These are phyloP conservation scores for Acipenser oxyrinchus DNA, from an alignment of 2,797 vertebrate species.

Conservation along the genomic window DNA sequence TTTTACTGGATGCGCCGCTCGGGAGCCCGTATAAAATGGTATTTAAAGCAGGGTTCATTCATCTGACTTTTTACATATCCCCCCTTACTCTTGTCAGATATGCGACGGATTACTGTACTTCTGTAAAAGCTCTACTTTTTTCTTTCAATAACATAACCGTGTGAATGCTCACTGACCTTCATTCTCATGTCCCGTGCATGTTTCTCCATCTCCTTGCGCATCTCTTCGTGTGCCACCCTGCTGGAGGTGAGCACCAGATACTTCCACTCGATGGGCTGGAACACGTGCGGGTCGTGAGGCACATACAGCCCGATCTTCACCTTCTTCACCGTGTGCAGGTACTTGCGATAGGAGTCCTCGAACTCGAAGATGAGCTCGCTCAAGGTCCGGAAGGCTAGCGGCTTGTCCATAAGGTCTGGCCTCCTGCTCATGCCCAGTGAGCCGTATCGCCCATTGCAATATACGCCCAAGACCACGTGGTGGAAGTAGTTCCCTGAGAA, in stretches of 20 bases:
- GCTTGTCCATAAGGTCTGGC: constrained; percentile 90
- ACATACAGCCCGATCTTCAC: constrained; percentile 91
- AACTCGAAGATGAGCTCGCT: constrained; percentile 93
- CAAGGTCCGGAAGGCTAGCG: constrained; percentile 80
- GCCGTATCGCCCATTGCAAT: constrained; percentile 84
- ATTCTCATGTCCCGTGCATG: constrained; percentile 92
- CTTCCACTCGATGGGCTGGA: constrained; percentile 93
- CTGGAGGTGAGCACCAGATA: constrained; percentile 81
- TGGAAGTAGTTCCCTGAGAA: constrained; percentile 94
- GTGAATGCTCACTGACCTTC: constrained; percentile 63
- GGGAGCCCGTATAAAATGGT: no score
- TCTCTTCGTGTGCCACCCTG: constrained; percentile 74
- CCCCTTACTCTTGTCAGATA: no score
- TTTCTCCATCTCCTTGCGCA: constrained; percentile 90
- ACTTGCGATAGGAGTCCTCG: constrained; percentile 88
- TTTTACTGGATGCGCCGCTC: no score
- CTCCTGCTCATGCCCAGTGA: constrained; percentile 91
- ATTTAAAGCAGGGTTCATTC: no score
- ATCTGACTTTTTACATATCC: no score
- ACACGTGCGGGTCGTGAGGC: constrained; percentile 87
- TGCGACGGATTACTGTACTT: no score
- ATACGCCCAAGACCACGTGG: constrained; percentile 90
- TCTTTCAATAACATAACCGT: no score
- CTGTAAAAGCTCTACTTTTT: no score
- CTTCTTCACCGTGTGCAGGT: constrained; percentile 90